A percentile compares a stretch with the other conserved stretches of the same genome.
These are phyloP conservation scores for Chrysolophus pictus DNA, from an alignment of 2,797 vertebrate species.

Conservation along the genomic window DNA sequence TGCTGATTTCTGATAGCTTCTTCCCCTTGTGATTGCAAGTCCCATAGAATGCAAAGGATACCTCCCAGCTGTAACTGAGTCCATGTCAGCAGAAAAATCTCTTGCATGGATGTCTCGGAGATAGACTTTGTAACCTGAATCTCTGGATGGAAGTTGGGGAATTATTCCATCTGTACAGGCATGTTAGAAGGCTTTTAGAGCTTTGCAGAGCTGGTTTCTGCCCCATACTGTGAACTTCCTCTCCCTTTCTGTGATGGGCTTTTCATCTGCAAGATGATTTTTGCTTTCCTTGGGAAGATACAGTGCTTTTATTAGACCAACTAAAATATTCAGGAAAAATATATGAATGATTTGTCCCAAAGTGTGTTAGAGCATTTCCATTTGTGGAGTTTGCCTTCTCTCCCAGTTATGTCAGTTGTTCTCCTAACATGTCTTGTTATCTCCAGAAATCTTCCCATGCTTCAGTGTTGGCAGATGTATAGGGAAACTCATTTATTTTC, in stretches of 20 bases:
- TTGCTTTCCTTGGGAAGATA: background rate
- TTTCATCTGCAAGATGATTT: background rate
- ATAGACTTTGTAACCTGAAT: background rate
- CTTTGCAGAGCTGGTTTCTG: background rate
- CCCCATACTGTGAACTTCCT: rapidly evolving
- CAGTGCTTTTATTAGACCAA: background rate
- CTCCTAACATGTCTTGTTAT: background rate
- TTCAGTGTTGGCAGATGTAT: background rate
- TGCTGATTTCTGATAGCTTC: background rate
- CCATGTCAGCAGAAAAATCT: background rate
- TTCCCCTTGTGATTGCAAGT: background rate
- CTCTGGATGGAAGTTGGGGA: background rate
- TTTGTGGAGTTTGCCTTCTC: background rate
- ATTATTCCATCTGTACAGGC: too few relatives aligned
- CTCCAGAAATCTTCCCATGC: background rate
- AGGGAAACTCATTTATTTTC: background rate
- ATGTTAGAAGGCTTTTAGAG: background rate
- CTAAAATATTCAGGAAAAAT: background rate
- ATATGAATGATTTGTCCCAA: background rate
- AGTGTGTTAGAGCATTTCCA: background rate
- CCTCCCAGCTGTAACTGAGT: background rate
- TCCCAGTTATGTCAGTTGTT: background rate
- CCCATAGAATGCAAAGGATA: background rate
- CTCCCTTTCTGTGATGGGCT: rapidly evolving
- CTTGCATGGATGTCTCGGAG: rapidly evolving